phyloP scores from a whole-genome alignment of 2,113 vertebrate genomes.

The Conger conger region DNA sequence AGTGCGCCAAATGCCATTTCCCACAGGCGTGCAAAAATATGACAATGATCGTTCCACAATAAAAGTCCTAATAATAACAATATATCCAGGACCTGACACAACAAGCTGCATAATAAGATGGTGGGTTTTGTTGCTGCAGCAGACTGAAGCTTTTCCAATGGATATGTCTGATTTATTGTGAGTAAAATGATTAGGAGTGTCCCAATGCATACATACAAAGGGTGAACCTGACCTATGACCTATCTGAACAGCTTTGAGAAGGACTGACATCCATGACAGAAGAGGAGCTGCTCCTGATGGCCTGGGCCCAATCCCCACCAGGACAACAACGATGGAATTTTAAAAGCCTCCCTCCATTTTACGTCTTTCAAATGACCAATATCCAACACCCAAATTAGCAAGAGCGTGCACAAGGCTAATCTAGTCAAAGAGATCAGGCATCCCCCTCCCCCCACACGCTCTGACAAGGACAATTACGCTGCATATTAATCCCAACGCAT shows the following conservation, averaged over 20 bases:
- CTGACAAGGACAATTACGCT: neutral
- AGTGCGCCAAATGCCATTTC: neutral
- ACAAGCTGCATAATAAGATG: neutral
- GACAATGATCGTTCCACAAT: neutral
- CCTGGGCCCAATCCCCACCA: neutral
- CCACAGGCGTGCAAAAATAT: neutral
- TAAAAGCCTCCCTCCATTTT: neutral
- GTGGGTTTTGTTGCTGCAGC: neutral
- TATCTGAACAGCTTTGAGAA: neutral
- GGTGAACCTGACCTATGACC: neutral
- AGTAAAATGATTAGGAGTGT: neutral
- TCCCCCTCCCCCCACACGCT: neutral
- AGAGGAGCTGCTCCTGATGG: neutral
- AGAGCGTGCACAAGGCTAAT: neutral
- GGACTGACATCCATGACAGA: neutral
- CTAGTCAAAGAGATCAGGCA: neutral
- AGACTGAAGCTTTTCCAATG: neutral
- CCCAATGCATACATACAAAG: neutral
- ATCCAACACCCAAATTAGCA: neutral
- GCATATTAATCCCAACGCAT: neutral
- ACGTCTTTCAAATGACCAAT: neutral
- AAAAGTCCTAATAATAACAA: neutral
- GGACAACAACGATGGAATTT: neutral
- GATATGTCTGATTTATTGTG: neutral
- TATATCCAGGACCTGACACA: neutral